Evolutionary conservation across 1,140 invertebrate species (phyloP).

Genomic region (Drosophila pachea): DNA sequence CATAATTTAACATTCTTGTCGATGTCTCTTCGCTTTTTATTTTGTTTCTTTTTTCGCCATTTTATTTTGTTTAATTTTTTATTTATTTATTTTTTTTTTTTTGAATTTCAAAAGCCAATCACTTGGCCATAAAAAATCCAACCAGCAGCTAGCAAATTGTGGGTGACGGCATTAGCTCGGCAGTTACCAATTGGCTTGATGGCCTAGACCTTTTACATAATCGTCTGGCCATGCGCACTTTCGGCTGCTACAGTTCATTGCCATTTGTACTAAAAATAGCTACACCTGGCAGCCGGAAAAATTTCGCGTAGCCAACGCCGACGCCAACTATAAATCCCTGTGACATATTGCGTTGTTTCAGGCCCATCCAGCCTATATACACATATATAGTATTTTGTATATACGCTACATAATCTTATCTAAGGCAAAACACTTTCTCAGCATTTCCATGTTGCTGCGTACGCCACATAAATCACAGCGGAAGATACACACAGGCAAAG

Average conservation of each 20-base stretch:
- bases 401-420: conserved; percentile 63
- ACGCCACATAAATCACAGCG: conserved; percentile 55
- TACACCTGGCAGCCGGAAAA: conserved; percentile 55
- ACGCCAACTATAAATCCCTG: conserved; percentile 61
- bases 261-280: conserved; percentile 65
- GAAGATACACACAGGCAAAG: conserved; percentile 7
- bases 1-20: conserved; percentile 69
- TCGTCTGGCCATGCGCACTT: conserved; percentile 16
- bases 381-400: too few species aligned
- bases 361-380: conserved; percentile 8
- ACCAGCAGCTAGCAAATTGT: conserved; percentile 17
- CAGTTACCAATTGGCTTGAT: conserved; percentile 16
- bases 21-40: conserved; percentile 29
- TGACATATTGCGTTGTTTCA: conserved; percentile 64
- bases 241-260: conserved; percentile 60
- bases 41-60: not conserved
- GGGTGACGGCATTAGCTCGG: conserved; percentile 20
- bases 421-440: conserved; percentile 70
- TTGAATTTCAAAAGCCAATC: conserved; percentile 10
- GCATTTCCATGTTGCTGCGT: conserved; percentile 33
- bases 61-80: not conserved
- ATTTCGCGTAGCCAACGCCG: conserved; percentile 56
- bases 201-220: conserved; percentile 72
- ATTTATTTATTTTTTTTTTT: too few species aligned
- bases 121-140: conserved; percentile 29